These are phyloP conservation scores for Notothenia rossii DNA, from an alignment of 2,113 vertebrate species.

Conservation along the genomic window DNA sequence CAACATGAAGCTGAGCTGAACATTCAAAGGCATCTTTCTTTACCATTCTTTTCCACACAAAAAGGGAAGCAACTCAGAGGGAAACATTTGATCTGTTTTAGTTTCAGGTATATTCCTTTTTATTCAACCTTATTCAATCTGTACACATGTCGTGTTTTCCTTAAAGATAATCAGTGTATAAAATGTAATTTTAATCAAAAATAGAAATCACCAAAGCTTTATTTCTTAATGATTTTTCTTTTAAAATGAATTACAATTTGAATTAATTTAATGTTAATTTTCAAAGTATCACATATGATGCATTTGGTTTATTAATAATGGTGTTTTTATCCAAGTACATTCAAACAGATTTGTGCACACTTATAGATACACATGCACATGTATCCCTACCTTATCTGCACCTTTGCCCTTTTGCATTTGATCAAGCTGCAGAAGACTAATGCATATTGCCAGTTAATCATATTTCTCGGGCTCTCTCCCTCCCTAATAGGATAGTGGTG, in stretches of 20 bases:
- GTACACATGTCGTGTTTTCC: background rate
- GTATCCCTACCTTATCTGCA: slow-evolving; percentile 5
- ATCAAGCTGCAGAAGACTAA: slow-evolving; percentile 44
- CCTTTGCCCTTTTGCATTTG: slow-evolving; percentile 31
- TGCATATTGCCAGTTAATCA: slow-evolving; percentile 62
- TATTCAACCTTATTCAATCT: slow-evolving; percentile 31
- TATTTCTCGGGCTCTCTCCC: slow-evolving; percentile 30
- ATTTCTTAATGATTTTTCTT: background rate
- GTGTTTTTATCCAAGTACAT: background rate
- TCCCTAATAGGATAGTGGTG: slow-evolving; percentile 42
- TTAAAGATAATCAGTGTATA: background rate
- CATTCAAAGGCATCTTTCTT: slow-evolving; percentile 76
- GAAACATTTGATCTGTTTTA: slow-evolving; percentile 11
- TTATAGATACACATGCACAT: background rate
- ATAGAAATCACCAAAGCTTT: background rate
- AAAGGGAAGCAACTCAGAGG: slow-evolving; percentile 33
- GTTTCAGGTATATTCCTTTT: slow-evolving; percentile 10
- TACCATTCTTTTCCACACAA: slow-evolving; percentile 64
- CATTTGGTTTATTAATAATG: background rate
- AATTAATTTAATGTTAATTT: no score
- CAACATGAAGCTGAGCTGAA: slow-evolving; percentile 79
- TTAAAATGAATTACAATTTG: background rate
- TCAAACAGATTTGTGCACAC: slow-evolving; percentile 3
- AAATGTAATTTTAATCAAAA: background rate
- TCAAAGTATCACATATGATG: background rate